Evolutionary conservation across 2,797 vertebrate species (phyloP).

Genomic region (Chloroceryle inda): DNA sequence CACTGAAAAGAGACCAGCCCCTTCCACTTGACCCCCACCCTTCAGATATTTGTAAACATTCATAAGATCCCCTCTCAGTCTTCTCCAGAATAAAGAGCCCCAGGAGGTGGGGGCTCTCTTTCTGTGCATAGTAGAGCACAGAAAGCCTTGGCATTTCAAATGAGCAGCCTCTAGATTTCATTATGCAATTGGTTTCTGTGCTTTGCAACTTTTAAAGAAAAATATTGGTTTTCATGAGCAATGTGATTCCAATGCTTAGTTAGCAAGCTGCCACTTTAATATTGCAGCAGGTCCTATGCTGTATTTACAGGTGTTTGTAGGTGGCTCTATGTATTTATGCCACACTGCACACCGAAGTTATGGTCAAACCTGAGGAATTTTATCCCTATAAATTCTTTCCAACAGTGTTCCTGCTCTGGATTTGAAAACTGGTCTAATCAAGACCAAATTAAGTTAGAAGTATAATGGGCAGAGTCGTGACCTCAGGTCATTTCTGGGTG

Average conservation of each 20-base stretch:
- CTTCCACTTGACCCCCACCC: too few relatives aligned
- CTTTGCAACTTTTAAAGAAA: neutral
- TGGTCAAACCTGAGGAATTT: neutral
- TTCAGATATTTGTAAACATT: too few relatives aligned
- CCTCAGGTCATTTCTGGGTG: rapidly evolving
- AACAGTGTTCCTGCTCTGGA: neutral
- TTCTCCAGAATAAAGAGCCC: too few relatives aligned
- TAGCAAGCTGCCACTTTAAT: neutral
- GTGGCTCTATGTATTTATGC: neutral
- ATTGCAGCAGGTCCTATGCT: neutral
- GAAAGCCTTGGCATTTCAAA: neutral
- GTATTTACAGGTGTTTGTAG: neutral
- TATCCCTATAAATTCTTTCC: neutral
- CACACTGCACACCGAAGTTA: neutral
- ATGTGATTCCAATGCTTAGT: neutral
- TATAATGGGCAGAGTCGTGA: neutral
- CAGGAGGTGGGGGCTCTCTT: too few relatives aligned
- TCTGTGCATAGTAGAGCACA: neutral
- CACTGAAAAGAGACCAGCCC: too few relatives aligned
- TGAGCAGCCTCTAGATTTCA: neutral
- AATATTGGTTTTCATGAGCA: neutral
- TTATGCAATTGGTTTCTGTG: neutral
- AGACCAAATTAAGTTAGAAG: neutral
- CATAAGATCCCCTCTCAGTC: too few relatives aligned
- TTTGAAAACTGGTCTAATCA: neutral